phyloP scores from a whole-genome alignment of 2,113 vertebrate species.

The Marmota monax region DNA sequence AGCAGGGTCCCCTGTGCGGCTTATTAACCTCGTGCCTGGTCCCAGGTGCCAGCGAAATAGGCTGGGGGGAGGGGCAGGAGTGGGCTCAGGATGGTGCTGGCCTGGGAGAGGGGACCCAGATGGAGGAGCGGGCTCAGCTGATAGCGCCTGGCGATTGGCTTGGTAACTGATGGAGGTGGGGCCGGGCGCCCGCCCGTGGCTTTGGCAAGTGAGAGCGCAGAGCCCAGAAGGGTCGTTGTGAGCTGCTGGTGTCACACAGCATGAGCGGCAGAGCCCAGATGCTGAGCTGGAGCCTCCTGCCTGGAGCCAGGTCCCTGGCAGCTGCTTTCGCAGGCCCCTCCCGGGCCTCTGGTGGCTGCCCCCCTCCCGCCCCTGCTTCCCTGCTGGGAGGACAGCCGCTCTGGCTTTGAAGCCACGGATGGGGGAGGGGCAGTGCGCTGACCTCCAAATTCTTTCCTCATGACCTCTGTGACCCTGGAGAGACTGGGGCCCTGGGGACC shows the following conservation, averaged over 20 bases:
- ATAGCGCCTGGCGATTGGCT: neutral
- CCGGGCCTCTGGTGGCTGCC: neutral
- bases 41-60: neutral
- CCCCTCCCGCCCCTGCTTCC: rapidly evolving
- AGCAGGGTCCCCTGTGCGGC: neutral
- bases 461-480: constrained; percentile 46
- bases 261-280: neutral
- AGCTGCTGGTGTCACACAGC: neutral
- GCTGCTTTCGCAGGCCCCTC: neutral
- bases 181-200: neutral
- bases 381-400: neutral
- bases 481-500: neutral
- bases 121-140: too few species aligned
- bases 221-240: neutral
- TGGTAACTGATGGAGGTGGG: neutral
- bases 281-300: neutral
- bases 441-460: constrained; percentile 69
- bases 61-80: neutral
- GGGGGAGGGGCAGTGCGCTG: constrained; percentile 19
- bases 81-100: neutral
- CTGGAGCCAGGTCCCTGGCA: neutral
- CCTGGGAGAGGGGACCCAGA: neutral
- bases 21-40: neutral
- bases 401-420: constrained; percentile 57
- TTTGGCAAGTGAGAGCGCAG: neutral